Evolutionary conservation across 2,113 vertebrate species (phyloP).

Genomic region (Myocastor coypus): DNA sequence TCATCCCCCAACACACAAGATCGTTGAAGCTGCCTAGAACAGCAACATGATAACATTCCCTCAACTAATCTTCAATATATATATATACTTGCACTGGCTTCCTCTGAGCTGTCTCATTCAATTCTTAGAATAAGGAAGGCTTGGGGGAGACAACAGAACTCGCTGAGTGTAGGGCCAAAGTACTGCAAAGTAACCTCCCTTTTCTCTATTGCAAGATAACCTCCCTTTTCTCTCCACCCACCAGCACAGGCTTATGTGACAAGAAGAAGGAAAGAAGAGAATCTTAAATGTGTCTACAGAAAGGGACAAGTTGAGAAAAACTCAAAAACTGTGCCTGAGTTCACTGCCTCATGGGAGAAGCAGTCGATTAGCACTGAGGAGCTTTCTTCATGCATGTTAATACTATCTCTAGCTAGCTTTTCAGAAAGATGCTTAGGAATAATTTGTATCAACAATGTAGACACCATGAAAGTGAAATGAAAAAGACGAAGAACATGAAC

Average conservation of each 20-base stretch:
- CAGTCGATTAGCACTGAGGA: not conserved
- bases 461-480: constrained; percentile 4
- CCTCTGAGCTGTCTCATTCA: not conserved
- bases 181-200: not conserved
- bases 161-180: not conserved
- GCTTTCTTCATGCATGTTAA: not conserved
- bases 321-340: not conserved
- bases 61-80: not conserved
- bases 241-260: not conserved
- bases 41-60: not conserved
- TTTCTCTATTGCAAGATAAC: not conserved
- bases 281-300: not conserved
- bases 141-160: not conserved
- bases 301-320: not conserved
- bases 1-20: not conserved
- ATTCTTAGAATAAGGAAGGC: not conserved
- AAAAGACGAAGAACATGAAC: not conserved
- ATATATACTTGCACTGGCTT: not conserved
- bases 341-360: not conserved
- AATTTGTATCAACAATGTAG: not conserved
- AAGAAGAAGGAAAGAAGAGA: constrained; percentile 30
- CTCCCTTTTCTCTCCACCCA: not conserved
- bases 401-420: not conserved
- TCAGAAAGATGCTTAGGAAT: not conserved
- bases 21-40: not conserved